Conservation (phyloP, 2,888 invertebrate genomes). For the Cephus pygmeus region DNA sequence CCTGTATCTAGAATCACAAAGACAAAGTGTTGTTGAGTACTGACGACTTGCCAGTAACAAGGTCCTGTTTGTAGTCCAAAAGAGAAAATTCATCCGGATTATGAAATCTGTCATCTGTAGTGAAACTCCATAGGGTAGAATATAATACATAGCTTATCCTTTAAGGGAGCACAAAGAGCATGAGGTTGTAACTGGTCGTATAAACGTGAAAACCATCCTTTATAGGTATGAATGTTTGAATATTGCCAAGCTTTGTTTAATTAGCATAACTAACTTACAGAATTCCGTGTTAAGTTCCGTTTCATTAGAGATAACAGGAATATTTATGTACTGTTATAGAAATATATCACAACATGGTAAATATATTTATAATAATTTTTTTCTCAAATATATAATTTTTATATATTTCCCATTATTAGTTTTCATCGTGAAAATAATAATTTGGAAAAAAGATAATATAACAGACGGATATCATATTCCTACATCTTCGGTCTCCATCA, state of each 20-base stretch:
- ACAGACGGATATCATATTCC: slow-evolving; percentile 49
- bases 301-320: not conserved
- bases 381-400: not conserved
- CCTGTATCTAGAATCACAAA: slow-evolving; percentile 73
- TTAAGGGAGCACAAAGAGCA: not conserved
- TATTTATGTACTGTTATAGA: not conserved
- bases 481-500: slow-evolving; percentile 88
- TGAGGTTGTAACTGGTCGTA: not conserved
- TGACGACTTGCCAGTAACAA: not conserved
- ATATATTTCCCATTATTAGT: not conserved
- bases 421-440: not conserved
- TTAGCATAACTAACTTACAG: not conserved
- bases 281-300: not conserved
- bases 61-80: not conserved
- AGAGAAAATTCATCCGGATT: not conserved
- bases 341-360: too few relatives aligned
- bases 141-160: not conserved
- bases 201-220: not conserved
- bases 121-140: not conserved
- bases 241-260: not conserved
- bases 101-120: not conserved
- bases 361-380: too few relatives aligned
- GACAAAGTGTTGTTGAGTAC: not conserved
- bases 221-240: not conserved
- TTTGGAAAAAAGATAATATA: not conserved